A percentile compares a stretch with the other conserved stretches of the same genome.
phyloP scores from a whole-genome alignment of 2,113 vertebrate genomes.

The Colistium nudipinnis region DNA sequence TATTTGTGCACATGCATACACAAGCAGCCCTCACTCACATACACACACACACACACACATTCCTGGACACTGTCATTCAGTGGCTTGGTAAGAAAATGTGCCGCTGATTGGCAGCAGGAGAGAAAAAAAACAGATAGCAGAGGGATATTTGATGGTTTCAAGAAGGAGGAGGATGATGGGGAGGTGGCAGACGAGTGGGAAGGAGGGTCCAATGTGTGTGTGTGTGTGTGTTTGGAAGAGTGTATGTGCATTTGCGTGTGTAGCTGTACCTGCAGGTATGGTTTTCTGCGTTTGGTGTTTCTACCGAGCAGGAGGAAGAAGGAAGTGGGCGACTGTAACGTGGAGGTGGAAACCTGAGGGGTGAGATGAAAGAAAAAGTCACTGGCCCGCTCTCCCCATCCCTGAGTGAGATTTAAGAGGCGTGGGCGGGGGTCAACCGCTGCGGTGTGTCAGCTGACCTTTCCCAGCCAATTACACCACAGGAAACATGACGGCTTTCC shows the following conservation, averaged over 20 bases:
- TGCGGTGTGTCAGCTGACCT: conserved; percentile 70
- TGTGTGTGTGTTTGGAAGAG: conserved; percentile 11
- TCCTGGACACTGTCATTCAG: conserved; percentile 32
- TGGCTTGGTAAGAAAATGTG: conserved; percentile 47
- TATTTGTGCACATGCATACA: conserved; percentile 5
- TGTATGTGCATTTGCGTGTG: background rate
- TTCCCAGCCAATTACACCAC: conserved; percentile 59
- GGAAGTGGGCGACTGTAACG: background rate
- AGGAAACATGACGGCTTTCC: conserved; percentile 57
- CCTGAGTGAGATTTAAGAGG: conserved; percentile 78
- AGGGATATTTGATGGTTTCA: conserved; percentile 38
- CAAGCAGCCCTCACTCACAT: background rate
- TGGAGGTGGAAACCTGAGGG: conserved; percentile 10
- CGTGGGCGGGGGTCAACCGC: conserved; percentile 57
- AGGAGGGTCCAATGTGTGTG: background rate
- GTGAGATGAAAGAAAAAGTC: conserved; percentile 60
- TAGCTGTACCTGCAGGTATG: conserved; percentile 27
- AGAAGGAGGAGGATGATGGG: conserved; percentile 25
- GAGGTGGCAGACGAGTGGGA: conserved; percentile 8
- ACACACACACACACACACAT: conserved; percentile 28
- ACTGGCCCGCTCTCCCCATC: conserved; percentile 46
- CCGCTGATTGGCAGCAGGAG: conserved; percentile 55
- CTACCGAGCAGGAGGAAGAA: conserved; percentile 10
- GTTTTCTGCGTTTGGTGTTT: conserved; percentile 22
- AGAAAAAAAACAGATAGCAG: background rate